Evolutionary conservation across 2,888 invertebrate species (phyloP), one percentile per base, ranked within the genome.

Genomic region (Merodon equestris): DNA sequence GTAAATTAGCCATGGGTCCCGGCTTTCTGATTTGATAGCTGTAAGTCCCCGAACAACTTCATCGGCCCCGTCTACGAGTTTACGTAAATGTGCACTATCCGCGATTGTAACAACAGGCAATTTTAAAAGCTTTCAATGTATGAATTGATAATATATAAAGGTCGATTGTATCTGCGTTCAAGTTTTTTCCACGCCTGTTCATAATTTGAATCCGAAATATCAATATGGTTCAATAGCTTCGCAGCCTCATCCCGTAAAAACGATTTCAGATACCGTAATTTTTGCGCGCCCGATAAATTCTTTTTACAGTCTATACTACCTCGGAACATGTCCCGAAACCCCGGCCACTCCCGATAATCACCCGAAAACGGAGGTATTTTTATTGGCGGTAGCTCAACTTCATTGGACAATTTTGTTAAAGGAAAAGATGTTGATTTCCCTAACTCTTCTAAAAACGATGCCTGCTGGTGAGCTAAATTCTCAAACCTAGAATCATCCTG

Each of bases 291-390:
- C 1, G 40, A 40, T 3, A 48, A n/a, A 10, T 48, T 27, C 12
- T 2, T 1, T 13, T 27, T 47, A 10, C 18, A 5, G 10, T 9
- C 40, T 2, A 40, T n/a, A n/a, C n/a, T n/a, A n/a, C n/a, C n/a
- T n/a, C n/a, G n/a, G n/a, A n/a, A n/a, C n/a, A n/a, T n/a, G n/a
- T n/a, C n/a, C n/a, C n/a, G n/a, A n/a, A n/a, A n/a, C n/a, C n/a
- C 40, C 14, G 54, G 64, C 64, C 64, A 64, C 10, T 53, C 47
- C 0, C 63, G 45, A 10, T 64, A 64, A 5, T 64, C 53, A 54
- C 63, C 53, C 4, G 44, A 45, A 34, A 63, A 63, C 1, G 63
- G 17, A 9, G 44, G 0, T 51, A 44, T 51, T 4, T 51, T 18
- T 44, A 53, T 44, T 5, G 44, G 34, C 17, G 40, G 63, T 9